Evolutionary conservation across 2,888 invertebrate genomes (phyloP).

Genomic region (Agrochola macilenta): DNA sequence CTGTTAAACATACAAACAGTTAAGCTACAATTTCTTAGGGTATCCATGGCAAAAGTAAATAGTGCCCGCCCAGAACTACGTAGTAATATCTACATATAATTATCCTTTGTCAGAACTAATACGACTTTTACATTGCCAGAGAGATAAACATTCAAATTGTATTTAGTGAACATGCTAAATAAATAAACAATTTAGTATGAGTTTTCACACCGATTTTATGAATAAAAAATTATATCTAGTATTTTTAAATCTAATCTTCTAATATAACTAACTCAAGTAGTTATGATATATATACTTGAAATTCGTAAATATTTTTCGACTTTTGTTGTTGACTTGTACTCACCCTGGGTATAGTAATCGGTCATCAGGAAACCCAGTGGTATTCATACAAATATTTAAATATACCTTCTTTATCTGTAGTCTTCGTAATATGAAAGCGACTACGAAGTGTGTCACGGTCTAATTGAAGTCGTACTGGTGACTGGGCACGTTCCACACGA

Average conservation of each 20-base stretch:
- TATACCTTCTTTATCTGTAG: constrained; percentile 52
- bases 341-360: not conserved
- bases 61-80: not conserved
- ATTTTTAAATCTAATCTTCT: not conserved
- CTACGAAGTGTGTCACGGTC: constrained; percentile 86
- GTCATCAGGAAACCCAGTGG: not conserved
- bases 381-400: constrained; percentile 14
- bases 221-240: not conserved
- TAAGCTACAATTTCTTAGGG: not conserved
- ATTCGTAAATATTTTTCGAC: not conserved
- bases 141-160: not conserved
- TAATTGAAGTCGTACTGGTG: constrained; percentile 82
- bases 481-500: constrained; percentile 81
- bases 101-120: not conserved
- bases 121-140: not conserved
- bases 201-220: not conserved
- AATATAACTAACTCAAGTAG: not conserved
- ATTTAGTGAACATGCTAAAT: not conserved
- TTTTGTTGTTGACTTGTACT: not conserved
- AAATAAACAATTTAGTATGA: not conserved
- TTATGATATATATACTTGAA: not conserved
- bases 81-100: not conserved
- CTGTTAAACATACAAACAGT: not conserved
- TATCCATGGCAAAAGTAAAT: not conserved
- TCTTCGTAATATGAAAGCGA: constrained; percentile 82